phyloP scores from a whole-genome alignment of 2,888 invertebrate species.

The Amaurobius ferox region DNA sequence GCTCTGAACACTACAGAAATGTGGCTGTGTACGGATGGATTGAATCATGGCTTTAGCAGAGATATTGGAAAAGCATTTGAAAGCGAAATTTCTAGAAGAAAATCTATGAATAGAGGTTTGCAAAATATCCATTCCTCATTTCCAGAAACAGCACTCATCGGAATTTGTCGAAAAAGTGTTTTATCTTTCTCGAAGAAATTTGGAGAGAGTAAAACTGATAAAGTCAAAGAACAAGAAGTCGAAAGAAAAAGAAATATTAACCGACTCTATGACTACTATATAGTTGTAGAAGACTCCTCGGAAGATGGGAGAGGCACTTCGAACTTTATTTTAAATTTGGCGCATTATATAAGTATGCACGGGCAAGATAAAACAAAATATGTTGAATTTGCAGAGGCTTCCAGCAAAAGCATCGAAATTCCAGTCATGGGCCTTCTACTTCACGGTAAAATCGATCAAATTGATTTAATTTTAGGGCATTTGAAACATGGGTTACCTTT shows the following conservation, averaged over 20 bases:
- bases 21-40: conserved; percentile 43
- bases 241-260: conserved; percentile 19
- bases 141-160: conserved; percentile 35
- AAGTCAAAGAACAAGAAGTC: not conserved
- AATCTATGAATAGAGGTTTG: not conserved
- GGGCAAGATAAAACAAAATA: not conserved
- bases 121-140: conserved; percentile 2
- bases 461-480: conserved; percentile 25
- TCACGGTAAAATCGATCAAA: conserved; percentile 15
- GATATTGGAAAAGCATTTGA: conserved; percentile 23
- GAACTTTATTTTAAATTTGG: conserved; percentile 26
- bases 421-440: conserved; percentile 34
- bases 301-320: not conserved
- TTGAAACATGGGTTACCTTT: conserved; percentile 33
- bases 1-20: conserved; percentile 53
- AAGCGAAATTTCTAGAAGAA: conserved; percentile 23
- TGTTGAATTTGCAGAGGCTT: not conserved
- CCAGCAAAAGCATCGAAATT: not conserved
- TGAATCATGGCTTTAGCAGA: conserved; percentile 31
- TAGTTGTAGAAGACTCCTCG: conserved; percentile 19
- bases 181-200: conserved; percentile 25
- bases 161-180: not conserved
- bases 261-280: conserved; percentile 22
- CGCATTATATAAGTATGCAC: not conserved
- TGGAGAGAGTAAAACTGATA: not conserved